Evolutionary conservation across 1,140 invertebrate genomes (phyloP).

Genomic region (Philopotamus ludificatus): DNA sequence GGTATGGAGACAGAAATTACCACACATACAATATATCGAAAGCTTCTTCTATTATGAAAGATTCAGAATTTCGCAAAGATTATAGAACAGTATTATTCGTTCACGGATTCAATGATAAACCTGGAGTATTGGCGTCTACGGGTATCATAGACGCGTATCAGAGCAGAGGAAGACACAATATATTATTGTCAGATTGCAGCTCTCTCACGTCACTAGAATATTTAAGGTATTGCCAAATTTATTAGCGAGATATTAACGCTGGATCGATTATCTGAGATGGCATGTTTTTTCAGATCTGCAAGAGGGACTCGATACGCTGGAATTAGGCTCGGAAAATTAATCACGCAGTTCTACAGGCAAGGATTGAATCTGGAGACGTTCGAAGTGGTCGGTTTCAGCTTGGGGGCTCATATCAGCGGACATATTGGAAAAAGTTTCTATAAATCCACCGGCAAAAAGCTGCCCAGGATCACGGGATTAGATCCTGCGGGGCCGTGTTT

Average conservation of each 20-base stretch:
- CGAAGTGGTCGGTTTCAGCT: slow-evolving; percentile 28
- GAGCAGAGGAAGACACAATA: slow-evolving; percentile 26
- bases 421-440: slow-evolving; percentile 25
- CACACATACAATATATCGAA: slow-evolving; percentile 34
- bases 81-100: slow-evolving; percentile 28
- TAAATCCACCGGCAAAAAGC: slow-evolving; percentile 14
- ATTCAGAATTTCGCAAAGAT: slow-evolving; percentile 22
- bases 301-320: slow-evolving; percentile 21
- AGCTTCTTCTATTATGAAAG: slow-evolving; percentile 14
- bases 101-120: slow-evolving; percentile 22
- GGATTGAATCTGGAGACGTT: slow-evolving; percentile 21
- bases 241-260: too few species aligned
- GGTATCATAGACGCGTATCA: slow-evolving; percentile 15
- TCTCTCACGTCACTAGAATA: slow-evolving; percentile 8
- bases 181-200: slow-evolving; percentile 19
- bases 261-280: too few species aligned
- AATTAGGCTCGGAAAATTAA: slow-evolving; percentile 15
- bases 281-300: slow-evolving; percentile 18
- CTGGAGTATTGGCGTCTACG: not conserved
- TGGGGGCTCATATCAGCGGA: slow-evolving; percentile 32
- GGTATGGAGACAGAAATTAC: not conserved
- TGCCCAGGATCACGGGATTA: slow-evolving; percentile 23
- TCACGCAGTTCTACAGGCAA: slow-evolving; percentile 20
- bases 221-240: slow-evolving; percentile 18
- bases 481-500: slow-evolving; percentile 35